Percentiles rank a stretch among this genome's conserved stretches.
Evolutionary conservation across 2,113 vertebrate genomes (phyloP).

Genomic region (Falcunculus frontatus): DNA sequence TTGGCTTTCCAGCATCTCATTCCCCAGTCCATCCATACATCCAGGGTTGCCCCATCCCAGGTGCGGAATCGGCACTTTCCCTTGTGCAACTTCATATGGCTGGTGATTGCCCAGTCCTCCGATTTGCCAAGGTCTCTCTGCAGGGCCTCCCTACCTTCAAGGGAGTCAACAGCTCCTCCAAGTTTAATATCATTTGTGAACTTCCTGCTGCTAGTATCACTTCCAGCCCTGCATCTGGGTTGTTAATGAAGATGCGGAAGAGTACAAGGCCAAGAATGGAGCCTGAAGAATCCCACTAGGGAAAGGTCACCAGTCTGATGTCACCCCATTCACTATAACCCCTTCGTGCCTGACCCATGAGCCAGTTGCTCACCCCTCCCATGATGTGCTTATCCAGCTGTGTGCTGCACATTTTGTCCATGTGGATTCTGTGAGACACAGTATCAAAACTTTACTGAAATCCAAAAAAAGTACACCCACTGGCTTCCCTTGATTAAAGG

Average conservation of each 20-base stretch:
- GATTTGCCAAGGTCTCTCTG: neutral
- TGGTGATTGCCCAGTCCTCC: neutral
- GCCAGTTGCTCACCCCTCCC: too few species aligned
- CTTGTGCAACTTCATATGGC: neutral
- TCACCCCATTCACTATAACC: neutral
- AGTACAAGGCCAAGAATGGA: neutral
- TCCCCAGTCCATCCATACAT: neutral
- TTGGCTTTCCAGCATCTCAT: neutral
- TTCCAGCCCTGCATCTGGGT: neutral
- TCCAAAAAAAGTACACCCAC: neutral
- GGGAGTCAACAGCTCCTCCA: neutral
- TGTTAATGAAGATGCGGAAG: neutral
- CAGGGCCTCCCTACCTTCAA: neutral
- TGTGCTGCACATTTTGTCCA: neutral
- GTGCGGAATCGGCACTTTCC: neutral
- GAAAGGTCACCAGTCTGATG: neutral
- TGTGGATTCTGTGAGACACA: neutral
- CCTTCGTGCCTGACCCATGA: accelerated
- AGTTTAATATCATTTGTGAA: neutral
- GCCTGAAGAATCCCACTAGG: too few species aligned
- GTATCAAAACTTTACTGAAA: neutral
- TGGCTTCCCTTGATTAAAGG: neutral
- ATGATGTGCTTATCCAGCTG: neutral
- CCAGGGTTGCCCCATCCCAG: accelerated
- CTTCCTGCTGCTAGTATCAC: neutral